Percentiles rank a stretch among this genome's conserved stretches.
phyloP scores from a whole-genome alignment of 2,888 invertebrate genomes.

The Erebia epiphron region DNA sequence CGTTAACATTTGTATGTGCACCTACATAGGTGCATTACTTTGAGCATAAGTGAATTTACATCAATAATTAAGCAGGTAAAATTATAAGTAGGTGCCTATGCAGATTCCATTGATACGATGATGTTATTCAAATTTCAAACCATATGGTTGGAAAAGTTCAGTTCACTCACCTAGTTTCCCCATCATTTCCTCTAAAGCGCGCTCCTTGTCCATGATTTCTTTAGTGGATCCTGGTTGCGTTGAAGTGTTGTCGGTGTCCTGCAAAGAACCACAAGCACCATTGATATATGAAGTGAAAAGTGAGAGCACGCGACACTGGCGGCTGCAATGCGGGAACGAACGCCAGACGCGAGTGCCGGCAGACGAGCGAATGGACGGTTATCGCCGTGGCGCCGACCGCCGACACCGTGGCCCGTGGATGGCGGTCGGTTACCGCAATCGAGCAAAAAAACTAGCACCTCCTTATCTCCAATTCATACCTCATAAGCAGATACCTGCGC shows the following conservation, averaged over 20 bases:
- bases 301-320: slow-evolving; percentile 51
- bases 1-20: slow-evolving; percentile 21
- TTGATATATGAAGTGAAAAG: slow-evolving; percentile 49
- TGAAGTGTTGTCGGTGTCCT: slow-evolving; percentile 48
- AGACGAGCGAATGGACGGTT: slow-evolving; percentile 71
- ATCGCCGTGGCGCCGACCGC: slow-evolving; percentile 57
- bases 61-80: background rate
- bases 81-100: background rate
- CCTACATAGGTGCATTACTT: slow-evolving; percentile 7
- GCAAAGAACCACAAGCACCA: slow-evolving; percentile 69
- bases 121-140: slow-evolving; percentile 28
- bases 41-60: background rate
- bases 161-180: slow-evolving; percentile 83
- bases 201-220: slow-evolving; percentile 84
- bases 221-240: slow-evolving; percentile 40
- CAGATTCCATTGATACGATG: background rate
- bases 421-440: slow-evolving; percentile 66
- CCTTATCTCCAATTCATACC: slow-evolving; percentile 68
- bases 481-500: slow-evolving; percentile 38
- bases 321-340: slow-evolving; percentile 41
- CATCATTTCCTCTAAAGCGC: slow-evolving; percentile 86
- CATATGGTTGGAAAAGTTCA: slow-evolving; percentile 54
- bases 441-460: slow-evolving; percentile 68
- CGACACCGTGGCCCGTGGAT: slow-evolving; percentile 32
- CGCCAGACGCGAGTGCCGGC: slow-evolving; percentile 73